Percentiles rank a stretch among this genome's conserved stretches.
phyloP scores from a whole-genome alignment of 2,113 vertebrate genomes.

The Scolopax mira region DNA sequence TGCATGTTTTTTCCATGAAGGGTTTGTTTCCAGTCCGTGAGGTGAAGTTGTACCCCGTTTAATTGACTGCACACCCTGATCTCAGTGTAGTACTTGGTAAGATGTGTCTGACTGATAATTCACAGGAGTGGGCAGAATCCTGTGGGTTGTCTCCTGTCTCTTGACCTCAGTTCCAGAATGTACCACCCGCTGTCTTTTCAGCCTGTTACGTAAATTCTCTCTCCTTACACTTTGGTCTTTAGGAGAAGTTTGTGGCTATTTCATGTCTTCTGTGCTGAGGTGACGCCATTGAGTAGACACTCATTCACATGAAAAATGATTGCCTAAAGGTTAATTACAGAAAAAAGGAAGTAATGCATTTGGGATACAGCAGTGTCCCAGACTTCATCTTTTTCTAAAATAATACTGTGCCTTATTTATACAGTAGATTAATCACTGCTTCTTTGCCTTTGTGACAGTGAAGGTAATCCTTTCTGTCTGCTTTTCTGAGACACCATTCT shows the following conservation, averaged over 20 bases:
- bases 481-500: not conserved
- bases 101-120: not conserved
- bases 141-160: not conserved
- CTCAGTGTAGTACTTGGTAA: accelerated
- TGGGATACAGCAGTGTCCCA: not conserved
- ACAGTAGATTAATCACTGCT: not conserved
- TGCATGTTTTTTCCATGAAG: not conserved
- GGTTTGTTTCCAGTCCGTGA: not conserved
- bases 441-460: not conserved
- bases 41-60: not conserved
- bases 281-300: not conserved
- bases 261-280: accelerated
- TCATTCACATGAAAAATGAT: not conserved
- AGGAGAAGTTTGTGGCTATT: accelerated
- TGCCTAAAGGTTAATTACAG: not conserved
- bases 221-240: not conserved
- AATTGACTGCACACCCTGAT: not conserved
- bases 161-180: not conserved
- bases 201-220: not conserved
- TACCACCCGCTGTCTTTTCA: not conserved
- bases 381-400: not conserved
- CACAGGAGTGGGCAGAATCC: not conserved
- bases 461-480: not conserved
- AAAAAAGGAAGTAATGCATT: not conserved
- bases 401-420: not conserved